A percentile compares a stretch with the other conserved stretches of the same genome.
phyloP scores from a whole-genome alignment of 2,888 invertebrate genomes.

The Slavum lentiscoides region DNA sequence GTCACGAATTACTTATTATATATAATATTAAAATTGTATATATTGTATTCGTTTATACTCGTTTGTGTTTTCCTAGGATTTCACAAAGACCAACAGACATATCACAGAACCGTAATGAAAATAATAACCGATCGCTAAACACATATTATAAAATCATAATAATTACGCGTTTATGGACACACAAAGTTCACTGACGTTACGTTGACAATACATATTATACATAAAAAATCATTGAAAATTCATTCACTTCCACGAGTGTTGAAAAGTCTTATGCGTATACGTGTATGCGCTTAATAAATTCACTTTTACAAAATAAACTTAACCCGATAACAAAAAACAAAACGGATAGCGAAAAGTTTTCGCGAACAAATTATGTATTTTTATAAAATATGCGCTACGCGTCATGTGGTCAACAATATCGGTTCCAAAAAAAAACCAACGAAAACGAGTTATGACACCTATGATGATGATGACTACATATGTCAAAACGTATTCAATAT shows the following conservation, averaged over 20 bases:
- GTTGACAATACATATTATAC: no score
- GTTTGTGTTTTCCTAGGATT: not conserved
- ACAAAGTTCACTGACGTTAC: no score
- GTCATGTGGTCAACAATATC: constrained; percentile 5
- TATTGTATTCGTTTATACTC: constrained; percentile 7
- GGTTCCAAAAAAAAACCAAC: constrained; percentile 2
- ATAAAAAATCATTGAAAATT: not conserved
- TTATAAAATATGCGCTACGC: constrained; percentile 14
- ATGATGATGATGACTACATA: no score
- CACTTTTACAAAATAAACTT: not conserved
- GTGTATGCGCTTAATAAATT: not conserved
- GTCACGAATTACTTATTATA: no score
- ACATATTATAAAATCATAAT: not conserved
- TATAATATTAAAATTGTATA: no score
- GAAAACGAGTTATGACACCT: not conserved
- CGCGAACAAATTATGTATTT: not conserved
- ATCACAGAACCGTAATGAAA: not conserved
- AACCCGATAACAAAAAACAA: constrained; percentile 4
- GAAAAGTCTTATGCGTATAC: not conserved
- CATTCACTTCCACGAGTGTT: not conserved
- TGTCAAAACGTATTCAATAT: not conserved
- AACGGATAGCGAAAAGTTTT: constrained; percentile 8
- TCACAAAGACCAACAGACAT: not conserved
- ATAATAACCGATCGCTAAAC: not conserved
- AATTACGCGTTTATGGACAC: no score